Evolutionary conservation across 2,113 vertebrate species (phyloP), one percentile per base, ranked within the genome.

Genomic region (Aegithalos caudatus): DNA sequence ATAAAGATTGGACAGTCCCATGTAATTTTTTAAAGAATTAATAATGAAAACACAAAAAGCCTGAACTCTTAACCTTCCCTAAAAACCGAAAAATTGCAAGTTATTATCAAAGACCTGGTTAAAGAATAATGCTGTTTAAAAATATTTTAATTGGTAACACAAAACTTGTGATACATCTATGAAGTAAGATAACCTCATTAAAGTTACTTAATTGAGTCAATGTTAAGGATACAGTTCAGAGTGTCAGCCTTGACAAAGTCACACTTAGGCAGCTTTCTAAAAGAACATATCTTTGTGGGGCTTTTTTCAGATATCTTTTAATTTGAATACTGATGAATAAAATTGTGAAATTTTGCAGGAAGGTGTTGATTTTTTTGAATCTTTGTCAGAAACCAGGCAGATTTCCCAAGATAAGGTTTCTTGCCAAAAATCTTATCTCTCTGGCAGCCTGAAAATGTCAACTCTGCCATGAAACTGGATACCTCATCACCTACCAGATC

Each of bases 311-410:
- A 35, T 71, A 4, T 64, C 6, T 78, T 27, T 73, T 44, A 56
- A 78, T 84, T 95, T 76, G 31, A 78, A 86, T 69, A 65, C 18
- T 64, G 84, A 23, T 15, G 28, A 92, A 23, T 56, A 53, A 89
- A 96, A 95, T 72, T 22, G 37, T 71, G 66, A 67, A 48, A 61
- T 88, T 92, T 66, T 83, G 23, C 70, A 62, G 29, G 72, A 93
- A 83, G 25, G 25, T 73, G 76, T 60, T 66, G 76, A 88, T 86
- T 93, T 93, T 66, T 45, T 83, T 81, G 20, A 66, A 76, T 88
- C 12, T 61, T 82, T 25, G 58, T 82, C 88, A 94, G 92, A 78
- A 93, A 78, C 10, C 20, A 70, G 88, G 91, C 88, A 92, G 20
- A 88, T 73, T 86, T 96, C 91, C 82, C 80, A 90, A 38, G 38